Percentiles rank a stretch among this genome's conserved stretches.
Evolutionary conservation across 35 echinoderm and acorn worm genomes (phyloP).

Genomic region (Hemicentrotus pulcherrimus): DNA sequence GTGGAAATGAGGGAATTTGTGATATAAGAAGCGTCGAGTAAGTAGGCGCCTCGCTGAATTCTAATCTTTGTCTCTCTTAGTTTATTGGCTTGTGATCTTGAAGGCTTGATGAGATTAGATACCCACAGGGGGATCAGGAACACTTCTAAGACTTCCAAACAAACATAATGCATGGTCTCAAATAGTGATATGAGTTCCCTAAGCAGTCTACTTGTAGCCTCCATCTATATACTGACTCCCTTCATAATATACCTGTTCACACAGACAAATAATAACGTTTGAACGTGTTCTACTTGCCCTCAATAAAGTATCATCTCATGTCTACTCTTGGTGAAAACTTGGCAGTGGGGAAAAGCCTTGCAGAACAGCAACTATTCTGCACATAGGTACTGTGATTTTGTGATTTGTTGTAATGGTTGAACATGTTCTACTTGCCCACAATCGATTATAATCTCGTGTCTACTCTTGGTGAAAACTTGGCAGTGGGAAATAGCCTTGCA

Average conservation of each 20-base stretch:
- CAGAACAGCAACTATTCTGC: neutral
- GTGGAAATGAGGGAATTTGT: neutral
- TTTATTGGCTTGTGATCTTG: constrained; percentile 18
- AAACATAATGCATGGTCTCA: neutral
- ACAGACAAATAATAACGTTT: neutral
- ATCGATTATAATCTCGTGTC: neutral
- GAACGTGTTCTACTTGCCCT: neutral
- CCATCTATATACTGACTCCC: neutral
- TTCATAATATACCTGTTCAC: neutral
- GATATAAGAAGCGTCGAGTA: neutral
- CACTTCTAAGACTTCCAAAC: neutral
- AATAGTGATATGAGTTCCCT: neutral
- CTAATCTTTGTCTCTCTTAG: neutral
- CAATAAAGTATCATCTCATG: neutral
- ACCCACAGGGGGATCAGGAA: neutral
- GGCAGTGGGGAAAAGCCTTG: neutral
- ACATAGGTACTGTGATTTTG: neutral
- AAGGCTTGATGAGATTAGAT: constrained; percentile 1
- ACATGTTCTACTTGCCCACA: neutral
- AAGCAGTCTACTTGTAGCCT: constrained; percentile 2
- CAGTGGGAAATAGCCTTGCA: neutral
- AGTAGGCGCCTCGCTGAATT: neutral
- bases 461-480: neutral
- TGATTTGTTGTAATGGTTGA: neutral
- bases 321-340: neutral